Conservation (phyloP, 2,888 invertebrate species). For the Amblyteles armatorius region DNA sequence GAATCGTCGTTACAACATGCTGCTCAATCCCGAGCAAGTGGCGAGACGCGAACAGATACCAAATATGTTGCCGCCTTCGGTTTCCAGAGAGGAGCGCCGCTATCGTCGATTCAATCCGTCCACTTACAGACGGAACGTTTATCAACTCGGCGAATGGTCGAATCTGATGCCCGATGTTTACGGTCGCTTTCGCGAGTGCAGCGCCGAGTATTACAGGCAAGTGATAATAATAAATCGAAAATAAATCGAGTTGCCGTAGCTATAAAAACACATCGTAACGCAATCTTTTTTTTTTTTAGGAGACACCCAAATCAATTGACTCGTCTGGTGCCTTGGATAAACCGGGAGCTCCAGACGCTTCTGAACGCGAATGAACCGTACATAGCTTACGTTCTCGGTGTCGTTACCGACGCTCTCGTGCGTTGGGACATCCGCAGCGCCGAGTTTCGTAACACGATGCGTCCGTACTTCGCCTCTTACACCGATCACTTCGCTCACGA, state of each 20-base stretch:
- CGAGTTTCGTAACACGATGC: constrained; percentile 90
- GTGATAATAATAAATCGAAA: constrained; percentile 77
- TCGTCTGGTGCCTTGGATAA: constrained; percentile 95
- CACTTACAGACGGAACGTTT: constrained; percentile 85
- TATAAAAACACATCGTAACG: constrained; percentile 35
- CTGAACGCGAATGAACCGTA: constrained; percentile 88
- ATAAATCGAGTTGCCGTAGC: not conserved
- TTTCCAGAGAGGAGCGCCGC: constrained; percentile 75
- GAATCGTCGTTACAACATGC: constrained; percentile 87
- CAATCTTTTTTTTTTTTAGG: constrained; percentile 85
- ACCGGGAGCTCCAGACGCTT: constrained; percentile 93
- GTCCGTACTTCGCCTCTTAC: constrained; percentile 89
- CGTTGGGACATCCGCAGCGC: constrained; percentile 89
- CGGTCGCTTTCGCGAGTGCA: constrained; percentile 90
- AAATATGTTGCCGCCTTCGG: constrained; percentile 71
- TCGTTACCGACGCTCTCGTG: constrained; percentile 90
- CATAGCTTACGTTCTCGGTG: constrained; percentile 88
- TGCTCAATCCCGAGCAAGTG: constrained; percentile 76
- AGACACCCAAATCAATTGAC: constrained; percentile 92
- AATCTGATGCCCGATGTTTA: constrained; percentile 89
- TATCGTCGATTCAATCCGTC: constrained; percentile 74
- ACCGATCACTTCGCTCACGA: constrained; percentile 97
- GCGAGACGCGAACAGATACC: constrained; percentile 78
- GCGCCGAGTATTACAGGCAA: constrained; percentile 91
- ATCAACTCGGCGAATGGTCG: constrained; percentile 92